phyloP scores from a whole-genome alignment of 2,888 invertebrate species.

The Ligdia adustata region DNA sequence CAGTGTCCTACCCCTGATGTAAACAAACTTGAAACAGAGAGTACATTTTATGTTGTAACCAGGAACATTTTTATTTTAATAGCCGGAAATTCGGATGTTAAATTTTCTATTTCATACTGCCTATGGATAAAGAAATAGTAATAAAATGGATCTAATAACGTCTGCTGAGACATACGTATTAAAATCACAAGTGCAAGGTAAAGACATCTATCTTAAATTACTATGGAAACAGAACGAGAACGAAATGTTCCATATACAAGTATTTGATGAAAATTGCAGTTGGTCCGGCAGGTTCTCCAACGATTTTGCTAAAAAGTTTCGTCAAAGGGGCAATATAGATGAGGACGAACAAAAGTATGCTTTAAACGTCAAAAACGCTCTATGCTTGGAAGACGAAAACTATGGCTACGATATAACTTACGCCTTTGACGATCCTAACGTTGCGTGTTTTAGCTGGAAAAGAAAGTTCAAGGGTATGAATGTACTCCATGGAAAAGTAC shows the following conservation, averaged over 20 bases:
- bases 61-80: too few species aligned
- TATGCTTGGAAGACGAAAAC: conserved; percentile 37
- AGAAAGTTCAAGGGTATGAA: conserved; percentile 49
- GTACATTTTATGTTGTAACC: too few species aligned
- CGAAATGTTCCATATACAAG: conserved; percentile 57
- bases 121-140: too few species aligned
- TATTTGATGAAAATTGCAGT: conserved; percentile 50
- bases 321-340: conserved; percentile 43
- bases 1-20: too few species aligned
- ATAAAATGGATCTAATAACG: conserved; percentile 16
- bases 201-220: conserved; percentile 50
- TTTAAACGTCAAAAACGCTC: conserved; percentile 44
- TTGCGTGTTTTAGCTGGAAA: conserved; percentile 60
- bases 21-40: too few species aligned
- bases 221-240: conserved; percentile 52
- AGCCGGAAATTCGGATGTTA: too few species aligned
- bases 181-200: conserved; percentile 48
- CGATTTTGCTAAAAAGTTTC: conserved; percentile 48
- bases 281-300: conserved; percentile 63
- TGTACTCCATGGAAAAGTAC: conserved; percentile 54
- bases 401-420: conserved; percentile 47
- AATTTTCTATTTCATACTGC: too few species aligned
- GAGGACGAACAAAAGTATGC: conserved; percentile 54
- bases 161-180: conserved; percentile 36
- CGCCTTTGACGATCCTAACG: conserved; percentile 29